Evolutionary conservation across 2,888 invertebrate species (phyloP).

Genomic region (Cheilosia soror): DNA sequence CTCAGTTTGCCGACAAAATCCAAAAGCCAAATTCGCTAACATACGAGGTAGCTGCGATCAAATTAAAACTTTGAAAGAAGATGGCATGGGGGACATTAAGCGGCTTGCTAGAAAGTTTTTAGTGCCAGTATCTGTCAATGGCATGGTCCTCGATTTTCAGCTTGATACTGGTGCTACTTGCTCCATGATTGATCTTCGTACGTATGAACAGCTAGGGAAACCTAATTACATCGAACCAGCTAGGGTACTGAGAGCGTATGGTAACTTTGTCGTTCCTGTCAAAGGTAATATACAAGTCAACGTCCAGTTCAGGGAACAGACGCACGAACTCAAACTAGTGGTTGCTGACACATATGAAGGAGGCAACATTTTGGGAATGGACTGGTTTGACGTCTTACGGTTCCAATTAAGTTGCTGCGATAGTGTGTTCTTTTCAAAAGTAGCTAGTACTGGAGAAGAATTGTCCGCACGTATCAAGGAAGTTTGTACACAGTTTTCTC

Average conservation of each 20-base stretch:
- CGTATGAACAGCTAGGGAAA: constrained; percentile 20
- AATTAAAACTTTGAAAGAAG: constrained; percentile 9
- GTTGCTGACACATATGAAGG: too few species aligned
- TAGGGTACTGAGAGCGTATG: constrained; percentile 15
- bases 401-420: constrained; percentile 6
- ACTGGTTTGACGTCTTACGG: too few species aligned
- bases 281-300: neutral
- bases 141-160: too few species aligned
- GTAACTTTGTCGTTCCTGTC: constrained; percentile 2
- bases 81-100: constrained; percentile 1
- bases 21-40: neutral
- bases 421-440: constrained; percentile 3
- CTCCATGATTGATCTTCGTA: too few species aligned
- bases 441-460: constrained; percentile 6
- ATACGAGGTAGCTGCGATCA: constrained; percentile 1
- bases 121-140: neutral
- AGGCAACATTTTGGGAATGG: too few species aligned
- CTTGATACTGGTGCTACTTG: too few species aligned
- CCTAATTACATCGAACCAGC: neutral
- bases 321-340: too few species aligned
- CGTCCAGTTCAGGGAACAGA: too few species aligned
- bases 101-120: neutral
- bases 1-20: constrained; percentile 27
- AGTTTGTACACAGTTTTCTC: neutral
- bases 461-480: constrained; percentile 3